A percentile compares a stretch with the other conserved stretches of the same genome.
Evolutionary conservation across 2,888 invertebrate species (phyloP).

Genomic region (Yponomeuta evonymella): DNA sequence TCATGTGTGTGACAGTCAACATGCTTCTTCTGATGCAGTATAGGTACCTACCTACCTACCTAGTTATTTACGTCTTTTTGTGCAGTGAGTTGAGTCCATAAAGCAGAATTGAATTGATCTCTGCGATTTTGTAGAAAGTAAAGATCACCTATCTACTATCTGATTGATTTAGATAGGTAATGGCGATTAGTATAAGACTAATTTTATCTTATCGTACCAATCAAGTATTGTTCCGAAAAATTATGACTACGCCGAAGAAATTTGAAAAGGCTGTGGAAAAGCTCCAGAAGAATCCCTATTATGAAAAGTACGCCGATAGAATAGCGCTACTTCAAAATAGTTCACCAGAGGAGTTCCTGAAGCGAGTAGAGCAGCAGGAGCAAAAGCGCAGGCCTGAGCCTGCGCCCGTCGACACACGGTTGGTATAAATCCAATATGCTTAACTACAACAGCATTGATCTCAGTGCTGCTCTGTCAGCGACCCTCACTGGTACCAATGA

Average conservation of each 20-base stretch:
- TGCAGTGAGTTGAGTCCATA: no score
- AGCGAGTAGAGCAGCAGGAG: constrained; percentile 75
- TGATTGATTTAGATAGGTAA: neutral
- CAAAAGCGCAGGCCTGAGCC: constrained; percentile 48
- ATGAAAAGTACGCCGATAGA: constrained; percentile 86
- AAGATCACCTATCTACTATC: no score
- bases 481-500: no score
- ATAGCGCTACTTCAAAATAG: constrained; percentile 84
- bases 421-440: constrained; percentile 3
- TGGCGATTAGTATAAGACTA: neutral
- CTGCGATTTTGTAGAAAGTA: no score
- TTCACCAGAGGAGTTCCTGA: constrained; percentile 84
- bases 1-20: no score
- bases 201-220: neutral
- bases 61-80: no score
- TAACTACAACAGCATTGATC: no score
- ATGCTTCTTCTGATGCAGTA: no score
- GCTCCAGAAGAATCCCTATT: constrained; percentile 83
- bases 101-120: no score
- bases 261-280: constrained; percentile 72
- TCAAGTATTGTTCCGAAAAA: constrained; percentile 17
- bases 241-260: constrained; percentile 53
- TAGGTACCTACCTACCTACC: no score
- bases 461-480: no score
- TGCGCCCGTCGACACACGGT: constrained; percentile 58